A percentile compares a stretch with the other conserved stretches of the same genome.
Conservation (phyloP, 2,113 vertebrate species). For the Macrotus californicus region DNA sequence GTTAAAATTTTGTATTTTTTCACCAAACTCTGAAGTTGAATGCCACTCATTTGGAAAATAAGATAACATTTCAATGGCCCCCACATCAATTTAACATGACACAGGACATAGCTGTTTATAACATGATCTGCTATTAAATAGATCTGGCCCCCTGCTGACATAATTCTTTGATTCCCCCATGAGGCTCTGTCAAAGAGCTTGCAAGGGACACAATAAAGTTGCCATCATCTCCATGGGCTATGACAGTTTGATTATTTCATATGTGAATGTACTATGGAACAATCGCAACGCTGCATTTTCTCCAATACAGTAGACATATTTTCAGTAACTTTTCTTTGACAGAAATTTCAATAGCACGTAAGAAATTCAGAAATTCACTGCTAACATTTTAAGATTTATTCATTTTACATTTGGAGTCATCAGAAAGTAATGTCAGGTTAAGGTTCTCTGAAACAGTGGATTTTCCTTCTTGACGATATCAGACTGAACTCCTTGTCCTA, state of each 20-base stretch:
- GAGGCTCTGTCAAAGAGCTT: constrained; percentile 29
- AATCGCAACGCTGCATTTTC: not conserved
- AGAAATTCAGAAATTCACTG: constrained; percentile 4
- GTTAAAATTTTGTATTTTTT: not conserved
- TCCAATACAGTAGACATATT: not conserved
- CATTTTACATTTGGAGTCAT: not conserved
- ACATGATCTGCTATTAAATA: not conserved
- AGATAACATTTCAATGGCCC: not conserved
- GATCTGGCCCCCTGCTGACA: not conserved
- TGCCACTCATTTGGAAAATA: not conserved
- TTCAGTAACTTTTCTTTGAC: constrained; percentile 17
- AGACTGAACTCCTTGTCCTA: not conserved
- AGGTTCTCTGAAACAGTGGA: not conserved
- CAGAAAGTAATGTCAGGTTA: not conserved
- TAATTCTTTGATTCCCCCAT: not conserved
- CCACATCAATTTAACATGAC: not conserved
- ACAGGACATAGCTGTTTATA: not conserved
- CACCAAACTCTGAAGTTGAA: not conserved
- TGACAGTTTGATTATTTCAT: constrained; percentile 31
- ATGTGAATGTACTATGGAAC: not conserved
- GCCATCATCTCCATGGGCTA: not conserved
- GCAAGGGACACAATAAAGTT: not conserved
- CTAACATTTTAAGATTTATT: not conserved
- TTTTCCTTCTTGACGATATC: not conserved
- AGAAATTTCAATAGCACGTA: not conserved